Conservation (phyloP, 2,797 vertebrate genomes). For the Anguilla pacifica region DNA sequence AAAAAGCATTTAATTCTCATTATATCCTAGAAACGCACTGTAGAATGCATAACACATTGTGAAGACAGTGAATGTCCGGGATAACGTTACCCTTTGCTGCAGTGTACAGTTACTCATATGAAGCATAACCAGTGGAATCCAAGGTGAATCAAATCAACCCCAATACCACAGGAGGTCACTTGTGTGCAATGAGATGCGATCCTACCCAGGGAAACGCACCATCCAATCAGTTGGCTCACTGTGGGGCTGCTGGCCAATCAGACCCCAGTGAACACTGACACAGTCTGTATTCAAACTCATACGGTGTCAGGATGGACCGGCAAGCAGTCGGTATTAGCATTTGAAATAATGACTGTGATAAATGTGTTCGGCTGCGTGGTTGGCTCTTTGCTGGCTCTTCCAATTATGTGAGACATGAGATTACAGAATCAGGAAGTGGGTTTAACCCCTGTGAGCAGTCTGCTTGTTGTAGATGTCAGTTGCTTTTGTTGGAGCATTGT, state of each 20-base stretch:
- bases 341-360: background rate
- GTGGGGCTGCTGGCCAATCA: background rate
- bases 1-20: background rate
- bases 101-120: background rate
- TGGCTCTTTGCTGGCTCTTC: slow-evolving; percentile 32
- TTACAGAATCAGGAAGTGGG: slow-evolving; percentile 28
- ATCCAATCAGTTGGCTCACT: background rate
- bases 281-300: background rate
- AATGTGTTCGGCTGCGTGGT: background rate
- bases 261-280: background rate
- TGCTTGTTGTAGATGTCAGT: slow-evolving; percentile 41
- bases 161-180: background rate
- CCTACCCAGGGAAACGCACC: background rate
- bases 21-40: background rate
- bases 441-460: slow-evolving; percentile 34
- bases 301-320: background rate
- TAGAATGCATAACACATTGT: too few species aligned
- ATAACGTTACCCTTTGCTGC: too few species aligned
- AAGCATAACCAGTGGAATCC: background rate
- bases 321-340: background rate
- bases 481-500: slow-evolving; percentile 30
- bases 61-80: too few species aligned
- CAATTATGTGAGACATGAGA: slow-evolving; percentile 32
- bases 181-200: background rate
- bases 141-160: background rate